Base-by-base conservation (phyloP, 1,140 invertebrate species). In the Drosophila auraria region DNA sequence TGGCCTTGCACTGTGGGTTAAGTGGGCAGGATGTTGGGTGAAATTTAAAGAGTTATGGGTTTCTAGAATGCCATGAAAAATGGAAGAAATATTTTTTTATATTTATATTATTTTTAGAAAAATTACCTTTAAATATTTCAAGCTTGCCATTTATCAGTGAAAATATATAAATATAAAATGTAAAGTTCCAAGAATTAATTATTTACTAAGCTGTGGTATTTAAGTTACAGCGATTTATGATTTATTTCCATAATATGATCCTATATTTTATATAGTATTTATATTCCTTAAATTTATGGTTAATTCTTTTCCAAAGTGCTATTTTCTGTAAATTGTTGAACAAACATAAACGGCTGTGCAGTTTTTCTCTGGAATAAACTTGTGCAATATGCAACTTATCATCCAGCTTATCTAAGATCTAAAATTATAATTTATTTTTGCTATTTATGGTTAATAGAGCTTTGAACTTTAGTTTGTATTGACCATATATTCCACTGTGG, bases 1-100 rank as follows among this genome's bases (percentile, higher is more conserved):
- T 53, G 44, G 54, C 47, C 50, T 27, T 40, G 63, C 68, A 69
- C 68, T 42, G 40, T 71, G 68, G 50, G 23, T 30, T 25, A 45
- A 57, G 53, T n/a, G 23, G n/a, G 5, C 1, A 20, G 60, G 30
- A 36, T 45, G 5, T 27, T 9, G 5, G 7, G 20, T 20, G 14
- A 59, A 14, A 42, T 20, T 20, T 14, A 42, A 12, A 0, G 1
- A 30, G 8, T 14, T 8, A 3, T 14, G 2, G 42, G n/a, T 15
- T 20, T 20, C 14, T 38, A 38, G 9, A 56, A 38, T 15, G 33
- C 1, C 7, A 15, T 23, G 23, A 15, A 38, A 6, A 54, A 8
- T 20, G 0, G 1, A 4, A 54, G 30, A 3, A 4, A 36, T 54
- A 14, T 17, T 6, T 33, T 0, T 15, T 8, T 4, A 5, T 25